Evolutionary conservation across 2,113 vertebrate genomes (phyloP), one percentile per base, ranked within the genome.

Genomic region (Poeciliopsis occidentalis): DNA sequence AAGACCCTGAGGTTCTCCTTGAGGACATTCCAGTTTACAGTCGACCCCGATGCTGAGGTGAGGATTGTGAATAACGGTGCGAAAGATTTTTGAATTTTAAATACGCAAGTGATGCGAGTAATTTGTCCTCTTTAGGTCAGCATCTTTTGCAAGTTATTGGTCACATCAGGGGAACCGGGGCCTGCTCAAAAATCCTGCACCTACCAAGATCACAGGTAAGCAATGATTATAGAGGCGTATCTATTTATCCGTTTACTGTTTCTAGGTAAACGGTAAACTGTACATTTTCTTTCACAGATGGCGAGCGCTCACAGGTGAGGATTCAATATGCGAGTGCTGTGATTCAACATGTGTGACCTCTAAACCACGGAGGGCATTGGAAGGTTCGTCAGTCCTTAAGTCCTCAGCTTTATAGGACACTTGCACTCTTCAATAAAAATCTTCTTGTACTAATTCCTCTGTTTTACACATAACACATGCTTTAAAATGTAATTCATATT

Each of bases 241-340:
- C 4, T 60, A 26, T 4, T 4, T 10, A 26, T 27, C 26, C 0
- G 2, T 12, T 61, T 61, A 29, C 5, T n/a, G 15, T 47, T 79
- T 81, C 1, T 12, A 34, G n/a, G 1, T 32, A 37, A 37, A 37
- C 34, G n/a, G 1, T 32, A 37, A 37, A 37, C 34, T 37, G 10
- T 37, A 12, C 4, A 15, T 77, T 30, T 80, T 24, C 7, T n/a
- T 12, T 78, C 11, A 60, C 12, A 95, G 94, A 57, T 95, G 94
- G 94, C 77, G n/a, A 30, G 90, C 90, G 19, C 83, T 94, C 1
- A 39, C 70, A 51, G 93, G 93, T n/a, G 67, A 88, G 0, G 66
- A 94, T 76, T 87, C 89, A 4, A 66, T 94, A 44, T 95, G 94
- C 66, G 75, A 90, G 5, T 95, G 94, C 81, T 95, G 94, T 62